phyloP scores from a whole-genome alignment of 1,140 invertebrate species.

The Drosophila seguyi region DNA sequence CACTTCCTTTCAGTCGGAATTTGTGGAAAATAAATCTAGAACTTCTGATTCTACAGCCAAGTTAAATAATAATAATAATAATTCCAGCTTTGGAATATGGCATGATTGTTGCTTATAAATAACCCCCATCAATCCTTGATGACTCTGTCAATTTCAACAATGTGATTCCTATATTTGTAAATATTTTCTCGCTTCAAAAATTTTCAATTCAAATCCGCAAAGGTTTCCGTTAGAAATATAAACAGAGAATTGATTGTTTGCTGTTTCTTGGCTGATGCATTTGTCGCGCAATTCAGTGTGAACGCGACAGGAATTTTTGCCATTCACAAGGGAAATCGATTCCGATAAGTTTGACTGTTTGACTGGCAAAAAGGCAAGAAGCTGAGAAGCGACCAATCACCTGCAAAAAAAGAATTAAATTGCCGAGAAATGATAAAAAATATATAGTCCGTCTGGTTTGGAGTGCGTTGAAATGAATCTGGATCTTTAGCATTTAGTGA shows the following conservation, averaged over 20 bases:
- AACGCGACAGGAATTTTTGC: slow-evolving; percentile 7
- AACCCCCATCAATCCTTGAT: background rate
- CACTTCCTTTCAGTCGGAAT: background rate
- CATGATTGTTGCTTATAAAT: too few relatives aligned
- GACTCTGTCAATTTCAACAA: slow-evolving; percentile 1
- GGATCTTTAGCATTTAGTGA: slow-evolving; percentile 24
- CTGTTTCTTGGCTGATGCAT: background rate
- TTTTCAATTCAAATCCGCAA: too few relatives aligned
- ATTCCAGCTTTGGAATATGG: too few relatives aligned
- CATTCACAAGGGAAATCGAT: slow-evolving; percentile 13
- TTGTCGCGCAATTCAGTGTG: background rate
- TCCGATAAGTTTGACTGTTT: slow-evolving; percentile 12
- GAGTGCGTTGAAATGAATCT: slow-evolving; percentile 51
- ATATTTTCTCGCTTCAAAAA: slow-evolving; percentile 1
- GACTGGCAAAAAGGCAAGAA: slow-evolving; percentile 29
- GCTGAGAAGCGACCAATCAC: slow-evolving; percentile 35
- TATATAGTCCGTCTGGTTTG: slow-evolving; percentile 42
- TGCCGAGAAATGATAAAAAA: slow-evolving; percentile 62
- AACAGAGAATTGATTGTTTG: background rate
- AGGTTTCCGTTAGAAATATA: too few relatives aligned
- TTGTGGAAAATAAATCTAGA: too few relatives aligned
- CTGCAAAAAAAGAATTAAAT: slow-evolving; percentile 43
- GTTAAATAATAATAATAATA: too few relatives aligned
- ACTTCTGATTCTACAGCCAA: too few relatives aligned
- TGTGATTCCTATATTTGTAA: slow-evolving; percentile 10